Conservation (phyloP, 1,140 invertebrate genomes). For the Schlechtendalia chinensis region DNA sequence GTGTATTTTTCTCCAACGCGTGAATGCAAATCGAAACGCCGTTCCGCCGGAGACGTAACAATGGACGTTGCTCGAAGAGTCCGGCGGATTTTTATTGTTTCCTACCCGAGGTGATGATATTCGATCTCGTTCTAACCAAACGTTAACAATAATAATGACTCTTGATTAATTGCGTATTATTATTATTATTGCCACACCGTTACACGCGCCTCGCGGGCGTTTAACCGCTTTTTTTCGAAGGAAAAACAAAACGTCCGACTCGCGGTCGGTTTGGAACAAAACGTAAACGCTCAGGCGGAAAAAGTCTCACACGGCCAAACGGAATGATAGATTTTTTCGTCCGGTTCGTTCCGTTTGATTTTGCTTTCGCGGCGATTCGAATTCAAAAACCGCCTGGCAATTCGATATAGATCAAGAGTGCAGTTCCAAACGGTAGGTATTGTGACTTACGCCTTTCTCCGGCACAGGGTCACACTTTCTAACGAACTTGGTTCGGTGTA, state of each 20-base stretch:
- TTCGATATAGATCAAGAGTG: constrained; percentile 24
- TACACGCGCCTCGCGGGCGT: neutral
- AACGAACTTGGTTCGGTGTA: constrained; percentile 4
- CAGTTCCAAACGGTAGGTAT: constrained; percentile 14
- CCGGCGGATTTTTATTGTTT: neutral
- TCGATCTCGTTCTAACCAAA: neutral
- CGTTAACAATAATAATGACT: neutral
- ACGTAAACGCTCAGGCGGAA: no score
- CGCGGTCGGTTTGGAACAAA: no score
- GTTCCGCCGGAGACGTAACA: neutral
- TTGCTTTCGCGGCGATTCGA: constrained; percentile 26
- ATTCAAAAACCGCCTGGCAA: constrained; percentile 15
- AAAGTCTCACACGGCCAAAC: no score
- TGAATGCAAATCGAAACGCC: neutral
- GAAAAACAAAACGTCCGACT: no score
- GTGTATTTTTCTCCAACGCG: neutral
- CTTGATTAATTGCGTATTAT: constrained; percentile 5
- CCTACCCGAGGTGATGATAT: neutral
- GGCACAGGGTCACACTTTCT: constrained; percentile 31
- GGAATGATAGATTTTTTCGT: no score
- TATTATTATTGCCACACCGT: neutral
- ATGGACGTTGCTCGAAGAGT: neutral
- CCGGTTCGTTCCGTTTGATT: constrained; percentile 24
- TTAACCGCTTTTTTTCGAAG: no score
- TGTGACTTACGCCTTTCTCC: constrained; percentile 43